Evolutionary conservation across 2,888 invertebrate species (phyloP).

Genomic region (Dryococelus australis): DNA sequence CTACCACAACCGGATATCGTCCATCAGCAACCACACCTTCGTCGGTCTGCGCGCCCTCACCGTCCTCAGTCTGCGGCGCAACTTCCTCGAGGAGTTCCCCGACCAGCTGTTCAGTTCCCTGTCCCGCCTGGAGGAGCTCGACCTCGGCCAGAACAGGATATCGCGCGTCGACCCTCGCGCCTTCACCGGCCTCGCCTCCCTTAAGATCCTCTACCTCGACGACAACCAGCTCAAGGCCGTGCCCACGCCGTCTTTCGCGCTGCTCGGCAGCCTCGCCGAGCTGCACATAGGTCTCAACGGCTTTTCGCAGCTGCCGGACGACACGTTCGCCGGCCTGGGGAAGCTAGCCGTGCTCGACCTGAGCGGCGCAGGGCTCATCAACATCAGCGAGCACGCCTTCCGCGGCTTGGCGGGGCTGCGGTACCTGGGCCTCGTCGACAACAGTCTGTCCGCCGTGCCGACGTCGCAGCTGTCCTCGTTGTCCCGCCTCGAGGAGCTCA

Average conservation of each 20-base stretch:
- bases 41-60: conserved; percentile 78
- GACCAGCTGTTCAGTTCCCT: conserved; percentile 77
- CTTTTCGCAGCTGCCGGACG: conserved; percentile 77
- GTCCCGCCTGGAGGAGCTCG: conserved; percentile 81
- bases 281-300: conserved; percentile 85
- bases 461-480: conserved; percentile 76
- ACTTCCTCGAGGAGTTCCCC: conserved; percentile 80
- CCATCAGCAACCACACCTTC: conserved; percentile 80
- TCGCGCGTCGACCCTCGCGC: conserved; percentile 79
- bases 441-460: conserved; percentile 76
- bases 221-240: conserved; percentile 82
- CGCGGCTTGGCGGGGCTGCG: conserved; percentile 75
- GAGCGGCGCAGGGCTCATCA: conserved; percentile 80
- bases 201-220: conserved; percentile 82
- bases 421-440: conserved; percentile 80
- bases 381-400: conserved; percentile 79
- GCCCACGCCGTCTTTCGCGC: conserved; percentile 75
- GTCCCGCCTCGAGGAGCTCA: conserved; percentile 78
- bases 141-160: conserved; percentile 86
- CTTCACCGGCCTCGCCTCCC: conserved; percentile 76
- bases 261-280: conserved; percentile 81
- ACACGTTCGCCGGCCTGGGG: conserved; percentile 77
- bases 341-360: conserved; percentile 79
- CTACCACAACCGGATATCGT: conserved; percentile 85
- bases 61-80: conserved; percentile 81